A percentile compares a stretch with the other conserved stretches of the same genome.
These are phyloP conservation scores for Camponotus floridanus DNA, from an alignment of 1,140 invertebrate genomes.

Conservation along the genomic window DNA sequence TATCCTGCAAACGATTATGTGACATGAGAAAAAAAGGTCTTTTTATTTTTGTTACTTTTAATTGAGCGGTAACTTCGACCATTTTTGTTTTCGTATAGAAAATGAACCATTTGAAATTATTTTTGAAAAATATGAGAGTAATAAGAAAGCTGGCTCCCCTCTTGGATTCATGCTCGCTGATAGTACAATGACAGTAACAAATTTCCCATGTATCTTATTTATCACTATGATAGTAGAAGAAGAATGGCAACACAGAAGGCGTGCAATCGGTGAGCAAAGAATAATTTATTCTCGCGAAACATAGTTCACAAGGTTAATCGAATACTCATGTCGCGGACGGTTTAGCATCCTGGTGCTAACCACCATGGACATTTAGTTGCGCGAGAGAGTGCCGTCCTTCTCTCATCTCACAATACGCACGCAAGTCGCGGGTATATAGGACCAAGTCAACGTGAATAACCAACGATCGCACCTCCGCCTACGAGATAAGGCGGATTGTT, in stretches of 20 bases:
- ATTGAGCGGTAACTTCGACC: constrained; percentile 42
- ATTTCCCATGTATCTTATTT: constrained; percentile 38
- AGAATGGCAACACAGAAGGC: constrained; percentile 32
- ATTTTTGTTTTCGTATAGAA: constrained; percentile 50
- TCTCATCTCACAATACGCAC: constrained; percentile 24
- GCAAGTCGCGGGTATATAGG: constrained; percentile 20
- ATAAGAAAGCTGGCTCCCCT: not conserved
- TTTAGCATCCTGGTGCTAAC: constrained; percentile 73
- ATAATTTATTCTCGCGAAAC: constrained; percentile 64
- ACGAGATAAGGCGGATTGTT: constrained; percentile 73
- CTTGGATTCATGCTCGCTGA: constrained; percentile 5
- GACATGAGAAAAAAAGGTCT: constrained; percentile 64
- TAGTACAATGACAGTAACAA: constrained; percentile 54
- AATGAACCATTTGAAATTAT: not conserved
- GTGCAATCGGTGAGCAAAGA: constrained; percentile 64
- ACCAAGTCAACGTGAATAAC: constrained; percentile 59
- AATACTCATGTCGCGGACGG: constrained; percentile 71
- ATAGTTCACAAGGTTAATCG: constrained; percentile 73
- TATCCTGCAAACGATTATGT: constrained; percentile 63
- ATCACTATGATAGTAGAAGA: not conserved
- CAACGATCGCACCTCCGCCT: constrained; percentile 71
- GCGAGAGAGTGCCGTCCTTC: constrained; percentile 25
- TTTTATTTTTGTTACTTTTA: not conserved
- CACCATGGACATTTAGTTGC: constrained; percentile 64
- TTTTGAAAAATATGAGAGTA: not conserved